Percentiles rank a stretch among this genome's conserved stretches.
These are phyloP conservation scores for Ceuthmochares aereus DNA, from an alignment of 2,113 vertebrate genomes.

Conservation along the genomic window DNA sequence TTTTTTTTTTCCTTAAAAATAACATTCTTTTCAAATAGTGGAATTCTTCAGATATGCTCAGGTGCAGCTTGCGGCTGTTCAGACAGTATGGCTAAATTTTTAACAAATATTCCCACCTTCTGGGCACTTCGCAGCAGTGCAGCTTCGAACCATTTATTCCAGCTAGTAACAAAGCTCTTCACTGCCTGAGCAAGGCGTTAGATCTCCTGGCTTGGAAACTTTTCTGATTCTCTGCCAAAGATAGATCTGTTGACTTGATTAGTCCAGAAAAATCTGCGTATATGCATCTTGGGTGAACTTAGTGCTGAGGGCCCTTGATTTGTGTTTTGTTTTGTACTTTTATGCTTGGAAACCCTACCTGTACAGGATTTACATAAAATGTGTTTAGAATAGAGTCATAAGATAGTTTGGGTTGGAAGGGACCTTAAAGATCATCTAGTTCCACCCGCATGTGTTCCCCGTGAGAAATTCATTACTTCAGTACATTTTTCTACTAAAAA, in stretches of 20 bases:
- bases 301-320: background rate
- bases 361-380: background rate
- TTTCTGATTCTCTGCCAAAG: background rate
- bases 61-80: background rate
- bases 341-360: background rate
- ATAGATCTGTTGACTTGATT: background rate
- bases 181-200: background rate
- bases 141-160: background rate
- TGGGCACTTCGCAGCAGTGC: slow-evolving; percentile 7
- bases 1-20: background rate
- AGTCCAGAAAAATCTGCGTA: background rate
- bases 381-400: background rate
- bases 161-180: background rate
- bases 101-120: slow-evolving; percentile 64
- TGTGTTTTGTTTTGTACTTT: background rate
- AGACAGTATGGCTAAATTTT: background rate
- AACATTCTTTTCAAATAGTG: background rate
- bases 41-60: background rate
- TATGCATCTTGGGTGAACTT: background rate
- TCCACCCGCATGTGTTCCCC: too few species aligned
- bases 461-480: background rate
- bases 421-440: too few species aligned
- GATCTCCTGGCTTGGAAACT: background rate
- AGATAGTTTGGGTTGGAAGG: too few species aligned
- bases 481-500: background rate